Base-by-base conservation (phyloP, 2,797 vertebrate species). In the Lycodopsis pacificus region DNA sequence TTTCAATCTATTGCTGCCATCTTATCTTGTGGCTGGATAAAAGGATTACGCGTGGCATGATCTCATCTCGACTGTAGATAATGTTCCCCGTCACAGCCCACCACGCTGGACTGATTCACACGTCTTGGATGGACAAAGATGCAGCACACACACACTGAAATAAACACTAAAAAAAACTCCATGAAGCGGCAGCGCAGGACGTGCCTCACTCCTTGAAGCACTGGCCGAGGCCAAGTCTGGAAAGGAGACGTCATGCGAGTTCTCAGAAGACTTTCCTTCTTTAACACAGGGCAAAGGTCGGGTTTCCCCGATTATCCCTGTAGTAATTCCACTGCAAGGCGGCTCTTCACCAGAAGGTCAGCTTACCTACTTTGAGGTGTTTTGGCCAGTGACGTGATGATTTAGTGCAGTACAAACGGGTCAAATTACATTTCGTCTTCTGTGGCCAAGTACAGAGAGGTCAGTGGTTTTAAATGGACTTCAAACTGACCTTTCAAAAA, bases 201-300 rank as follows among this genome's bases (percentile, higher is more conserved):
- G 44, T 4, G 22, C 15, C 42, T 57, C n/a, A 4, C 34, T 44
- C 13, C 22, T 15, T 69, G 42, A 77, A 70, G 71, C 20, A 12
- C 40, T 56, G 67, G 15, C 63, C 44, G 4, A 30, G 1, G 71
- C 77, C 53, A 77, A 25, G 77, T 87, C 65, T 69, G 77, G 77
- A 79, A 36, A 48, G 40, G 42, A 77, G 83, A 86, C 65, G 42
- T 89, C 71, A 82, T 40, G 34, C 0, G 1, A n/a, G 32, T 86
- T 90, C 88, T 82, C 80, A 76, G 83, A 89, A 89, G 65, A 54
- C 62, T 71, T 87, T 87, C 86, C 84, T 27, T 80, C 71, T 86
- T 78, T 80, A 85, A 86, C 30, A 5, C 5, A 76, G 54, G 77
- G 78, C 74, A 65, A 68, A 86, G 79, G 84, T 83, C 86, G 80